Evolutionary conservation across 2,113 vertebrate species (phyloP).

Genomic region (Dunckerocampus dactyliophorus): DNA sequence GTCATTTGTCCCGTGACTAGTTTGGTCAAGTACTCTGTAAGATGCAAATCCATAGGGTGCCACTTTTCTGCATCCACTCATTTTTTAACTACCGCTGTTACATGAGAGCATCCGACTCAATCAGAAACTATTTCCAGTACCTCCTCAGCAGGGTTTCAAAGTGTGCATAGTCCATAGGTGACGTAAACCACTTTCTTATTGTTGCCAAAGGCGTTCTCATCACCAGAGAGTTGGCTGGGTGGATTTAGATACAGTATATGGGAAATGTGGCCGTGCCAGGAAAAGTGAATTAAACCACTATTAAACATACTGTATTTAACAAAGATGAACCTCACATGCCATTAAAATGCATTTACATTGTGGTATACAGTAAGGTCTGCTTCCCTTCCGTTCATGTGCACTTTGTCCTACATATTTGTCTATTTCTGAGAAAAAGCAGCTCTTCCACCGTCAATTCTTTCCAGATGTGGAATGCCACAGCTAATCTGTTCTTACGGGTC

Average conservation of each 20-base stretch:
- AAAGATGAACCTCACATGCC: not conserved
- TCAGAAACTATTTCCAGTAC: too few species aligned
- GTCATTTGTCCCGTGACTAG: too few species aligned
- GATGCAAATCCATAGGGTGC: too few species aligned
- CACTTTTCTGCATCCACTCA: too few species aligned
- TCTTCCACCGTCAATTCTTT: slow-evolving; percentile 40
- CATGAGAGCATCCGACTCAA: too few species aligned
- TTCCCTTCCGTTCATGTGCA: slow-evolving; percentile 40
- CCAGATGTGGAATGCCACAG: slow-evolving; percentile 60
- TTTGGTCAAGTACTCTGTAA: too few species aligned
- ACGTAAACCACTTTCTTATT: not conserved
- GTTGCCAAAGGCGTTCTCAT: not conserved
- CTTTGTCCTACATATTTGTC: slow-evolving; percentile 65
- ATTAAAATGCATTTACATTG: slow-evolving; percentile 6
- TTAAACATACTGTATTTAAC: not conserved
- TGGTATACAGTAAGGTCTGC: slow-evolving; percentile 7
- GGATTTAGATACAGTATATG: not conserved
- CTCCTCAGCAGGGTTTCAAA: too few species aligned
- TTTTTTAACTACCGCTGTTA: too few species aligned
- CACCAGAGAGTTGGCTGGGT: not conserved
- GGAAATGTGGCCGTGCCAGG: not conserved
- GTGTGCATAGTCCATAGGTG: not conserved
- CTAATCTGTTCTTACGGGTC: slow-evolving; percentile 54
- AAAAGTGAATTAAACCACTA: not conserved
- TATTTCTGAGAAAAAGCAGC: slow-evolving; percentile 50